Conservation (phyloP, 2,113 vertebrate species). For the Thinocorus orbignyianus region DNA sequence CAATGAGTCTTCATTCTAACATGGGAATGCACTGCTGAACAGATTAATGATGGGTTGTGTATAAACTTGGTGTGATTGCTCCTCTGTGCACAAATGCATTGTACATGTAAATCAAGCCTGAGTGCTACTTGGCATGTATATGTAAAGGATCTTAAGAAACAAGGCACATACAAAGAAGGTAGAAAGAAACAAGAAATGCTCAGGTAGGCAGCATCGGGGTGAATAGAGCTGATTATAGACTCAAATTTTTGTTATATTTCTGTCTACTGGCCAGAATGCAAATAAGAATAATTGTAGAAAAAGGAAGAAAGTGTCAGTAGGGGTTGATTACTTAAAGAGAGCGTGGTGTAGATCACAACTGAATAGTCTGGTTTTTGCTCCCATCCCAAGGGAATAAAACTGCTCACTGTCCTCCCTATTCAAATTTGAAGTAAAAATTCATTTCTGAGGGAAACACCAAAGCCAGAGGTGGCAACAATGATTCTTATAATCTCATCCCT, state of each 20-base stretch:
- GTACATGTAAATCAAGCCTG: constrained; percentile 34
- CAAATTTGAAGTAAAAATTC: neutral
- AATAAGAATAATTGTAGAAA: neutral
- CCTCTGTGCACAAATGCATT: constrained; percentile 19
- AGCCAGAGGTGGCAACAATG: neutral
- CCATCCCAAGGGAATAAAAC: neutral
- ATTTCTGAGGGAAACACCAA: neutral
- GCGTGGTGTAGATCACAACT: neutral
- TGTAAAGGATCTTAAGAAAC: neutral
- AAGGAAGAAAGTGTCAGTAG: neutral
- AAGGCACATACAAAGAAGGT: constrained; percentile 22
- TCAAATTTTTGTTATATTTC: neutral
- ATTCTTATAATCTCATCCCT: neutral
- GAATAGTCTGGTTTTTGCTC: neutral
- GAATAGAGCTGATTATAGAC: neutral
- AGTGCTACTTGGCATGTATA: neutral
- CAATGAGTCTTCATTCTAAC: constrained; percentile 7
- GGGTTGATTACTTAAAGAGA: neutral
- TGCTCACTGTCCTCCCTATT: neutral
- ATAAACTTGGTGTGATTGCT: constrained; percentile 55
- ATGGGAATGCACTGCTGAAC: neutral
- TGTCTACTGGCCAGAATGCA: neutral
- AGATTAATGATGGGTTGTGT: constrained; percentile 50
- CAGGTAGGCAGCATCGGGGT: neutral
- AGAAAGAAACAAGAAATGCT: neutral